Evolutionary conservation across 1,140 invertebrate species (phyloP), one percentile per base, ranked within the genome.

Genomic region (Eueides isabella): DNA sequence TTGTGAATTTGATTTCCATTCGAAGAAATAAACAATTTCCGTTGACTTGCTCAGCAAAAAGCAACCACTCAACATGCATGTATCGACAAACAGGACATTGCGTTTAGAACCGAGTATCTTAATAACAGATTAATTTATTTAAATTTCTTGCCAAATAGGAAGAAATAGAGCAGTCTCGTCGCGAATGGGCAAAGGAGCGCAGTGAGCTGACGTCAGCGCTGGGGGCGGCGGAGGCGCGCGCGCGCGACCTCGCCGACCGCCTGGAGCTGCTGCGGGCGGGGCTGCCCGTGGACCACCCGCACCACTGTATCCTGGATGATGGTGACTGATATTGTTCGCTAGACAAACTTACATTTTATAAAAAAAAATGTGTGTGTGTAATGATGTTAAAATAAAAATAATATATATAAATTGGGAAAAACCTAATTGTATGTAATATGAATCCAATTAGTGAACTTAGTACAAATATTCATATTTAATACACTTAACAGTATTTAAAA

Each of bases 131-230:
- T n/a, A n/a, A n/a, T n/a, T n/a, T n/a, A n/a, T n/a, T n/a, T n/a
- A n/a, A n/a, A 38, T 4, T 38, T 38, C 11, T 16, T 38, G n/a
- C 41, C 6, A 19, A 44, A 19, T 44, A 91, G 96, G 96, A 96
- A 81, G 96, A 96, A 80, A 92, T 96, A 84, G 96, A 96, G 79
- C 94, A 94, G 16, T 82, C 95, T 2, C 92, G 96, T 1, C 95
- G 96, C 38, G 94, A 94, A 7, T 95, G 95, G 67, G 94, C 95
- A 16, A 91, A 95, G 16, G 95, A 96, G 85, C 93, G 94, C 38
- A 93, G 94, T 30, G 92, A 94, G 66, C 81, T 96, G 26, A 94
- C 94, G 0, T 93, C 93, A 12, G 93, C 95, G 74, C 81, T 96
- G 72, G 94, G 95, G 7, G 94, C 94, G 80, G 95, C 94, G 0